Conservation (phyloP, 2,113 vertebrate species). For the Gallinago media region DNA sequence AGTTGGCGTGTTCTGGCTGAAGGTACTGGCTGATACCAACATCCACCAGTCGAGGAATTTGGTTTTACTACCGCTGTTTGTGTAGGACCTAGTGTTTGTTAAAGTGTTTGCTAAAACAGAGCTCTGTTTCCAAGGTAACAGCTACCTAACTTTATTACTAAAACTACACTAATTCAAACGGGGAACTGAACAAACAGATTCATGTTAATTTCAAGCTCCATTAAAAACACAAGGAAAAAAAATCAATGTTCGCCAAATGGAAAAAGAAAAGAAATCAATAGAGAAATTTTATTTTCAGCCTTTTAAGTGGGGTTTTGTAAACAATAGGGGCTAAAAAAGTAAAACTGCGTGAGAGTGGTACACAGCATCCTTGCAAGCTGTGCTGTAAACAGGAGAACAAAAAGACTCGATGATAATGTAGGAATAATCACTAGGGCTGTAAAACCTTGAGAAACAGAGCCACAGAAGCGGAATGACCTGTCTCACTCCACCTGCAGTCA, state of each 20-base stretch:
- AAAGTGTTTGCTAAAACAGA: slow-evolving; percentile 43
- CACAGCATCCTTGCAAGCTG: background rate
- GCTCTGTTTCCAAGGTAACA: slow-evolving; percentile 63
- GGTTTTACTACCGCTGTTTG: background rate
- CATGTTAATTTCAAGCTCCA: slow-evolving; percentile 69
- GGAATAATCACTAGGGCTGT: background rate
- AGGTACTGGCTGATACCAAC: background rate
- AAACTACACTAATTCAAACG: slow-evolving; percentile 45
- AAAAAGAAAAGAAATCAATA: slow-evolving; percentile 55
- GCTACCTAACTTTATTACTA: slow-evolving; percentile 62
- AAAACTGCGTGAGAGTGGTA: background rate
- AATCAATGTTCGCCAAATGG: slow-evolving; percentile 55
- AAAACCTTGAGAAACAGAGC: background rate
- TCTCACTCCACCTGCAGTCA: background rate
- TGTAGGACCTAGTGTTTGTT: background rate
- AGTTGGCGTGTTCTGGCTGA: background rate
- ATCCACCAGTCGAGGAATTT: background rate
- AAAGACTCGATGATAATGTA: background rate
- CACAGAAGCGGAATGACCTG: background rate
- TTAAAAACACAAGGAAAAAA: slow-evolving; percentile 61
- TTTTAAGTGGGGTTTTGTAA: slow-evolving; percentile 36
- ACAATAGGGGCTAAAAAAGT: slow-evolving; percentile 9
- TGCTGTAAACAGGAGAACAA: background rate
- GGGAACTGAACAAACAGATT: slow-evolving; percentile 47
- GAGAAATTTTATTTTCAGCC: slow-evolving; percentile 40